Percentiles rank a stretch among this genome's conserved stretches.
Evolutionary conservation across 2,888 invertebrate species (phyloP).

Genomic region (Epirrhoe alternata): DNA sequence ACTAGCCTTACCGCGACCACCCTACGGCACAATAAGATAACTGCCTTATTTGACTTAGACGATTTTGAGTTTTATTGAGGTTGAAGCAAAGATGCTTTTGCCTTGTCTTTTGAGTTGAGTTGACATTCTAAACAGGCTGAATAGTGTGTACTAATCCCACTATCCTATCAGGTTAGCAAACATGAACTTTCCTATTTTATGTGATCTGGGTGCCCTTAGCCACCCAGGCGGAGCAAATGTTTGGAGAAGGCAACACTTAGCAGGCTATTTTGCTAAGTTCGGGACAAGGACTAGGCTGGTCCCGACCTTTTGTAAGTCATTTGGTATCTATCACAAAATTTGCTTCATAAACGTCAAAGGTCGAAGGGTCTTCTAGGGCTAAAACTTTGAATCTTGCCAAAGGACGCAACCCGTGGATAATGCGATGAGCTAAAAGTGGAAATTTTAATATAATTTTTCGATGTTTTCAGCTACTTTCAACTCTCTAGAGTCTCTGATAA

Average conservation of each 20-base stretch:
- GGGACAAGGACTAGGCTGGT: not conserved
- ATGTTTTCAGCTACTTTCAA: not conserved
- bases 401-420: too few species aligned
- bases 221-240: slow-evolving; percentile 12
- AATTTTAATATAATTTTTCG: not conserved
- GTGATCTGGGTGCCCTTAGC: not conserved
- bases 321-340: not conserved
- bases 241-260: slow-evolving; percentile 11
- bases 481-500: not conserved
- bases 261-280: not conserved
- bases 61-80: too few species aligned
- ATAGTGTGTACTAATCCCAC: too few species aligned
- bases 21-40: too few species aligned
- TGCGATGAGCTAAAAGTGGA: too few species aligned
- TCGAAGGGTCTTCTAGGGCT: not conserved
- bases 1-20: too few species aligned
- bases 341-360: not conserved
- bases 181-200: not conserved
- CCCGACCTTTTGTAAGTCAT: slow-evolving; percentile 3
- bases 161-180: too few species aligned
- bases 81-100: too few species aligned
- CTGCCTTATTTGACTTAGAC: too few species aligned
- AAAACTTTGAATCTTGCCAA: not conserved
- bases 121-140: too few species aligned
- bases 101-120: too few species aligned